Base-by-base conservation (phyloP, 2,888 invertebrate genomes). In the Fragum sueziense region DNA sequence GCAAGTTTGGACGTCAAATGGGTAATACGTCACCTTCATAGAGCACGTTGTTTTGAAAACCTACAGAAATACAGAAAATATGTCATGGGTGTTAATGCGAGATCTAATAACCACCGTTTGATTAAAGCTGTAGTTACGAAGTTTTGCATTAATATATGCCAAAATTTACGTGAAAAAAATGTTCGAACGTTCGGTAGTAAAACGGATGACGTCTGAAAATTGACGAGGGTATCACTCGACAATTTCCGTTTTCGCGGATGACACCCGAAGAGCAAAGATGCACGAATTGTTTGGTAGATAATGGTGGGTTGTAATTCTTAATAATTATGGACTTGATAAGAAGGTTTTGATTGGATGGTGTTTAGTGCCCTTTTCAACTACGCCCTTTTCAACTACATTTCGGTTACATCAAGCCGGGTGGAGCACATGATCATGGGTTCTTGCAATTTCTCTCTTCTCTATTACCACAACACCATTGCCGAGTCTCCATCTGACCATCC, bases 1-100 rank as follows among this genome's bases (percentile, higher is more conserved):
- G 31, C 61, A 61, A 1, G 61, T 33, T 61, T 61, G 61, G 4
- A 61, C 61, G n/a, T 61, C 61, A 31, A 33, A 61, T 33, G 61
- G 61, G n/a, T 33, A 61, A n/a, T 61, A 61, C 0, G 31, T 33
- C 9, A 61, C 61, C n/a, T 0, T 33, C 61, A 61, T 61, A 20
- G 61, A 33, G n/a, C 61, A 61, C 20, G 61, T 61, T 4, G 61
- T n/a, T 2, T 11, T 27, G 34, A 33, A 61, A 33, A 61, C 61
- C 61, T 61, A 11, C 17, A 17, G 52, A 20, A 17, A 52, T 4
- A 52, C 52, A 52, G n/a, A 52, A n/a, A 41, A 11, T 41, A 11
- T 41, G 17, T 17, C 41, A 41, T 11, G 17, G 17, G 41, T 17
- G 41, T 11, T 41, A 41, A 41, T 11, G 9, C 17, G 41, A 11